Evolutionary conservation across 2,888 invertebrate species (phyloP).

Genomic region (Belgica antarctica): DNA sequence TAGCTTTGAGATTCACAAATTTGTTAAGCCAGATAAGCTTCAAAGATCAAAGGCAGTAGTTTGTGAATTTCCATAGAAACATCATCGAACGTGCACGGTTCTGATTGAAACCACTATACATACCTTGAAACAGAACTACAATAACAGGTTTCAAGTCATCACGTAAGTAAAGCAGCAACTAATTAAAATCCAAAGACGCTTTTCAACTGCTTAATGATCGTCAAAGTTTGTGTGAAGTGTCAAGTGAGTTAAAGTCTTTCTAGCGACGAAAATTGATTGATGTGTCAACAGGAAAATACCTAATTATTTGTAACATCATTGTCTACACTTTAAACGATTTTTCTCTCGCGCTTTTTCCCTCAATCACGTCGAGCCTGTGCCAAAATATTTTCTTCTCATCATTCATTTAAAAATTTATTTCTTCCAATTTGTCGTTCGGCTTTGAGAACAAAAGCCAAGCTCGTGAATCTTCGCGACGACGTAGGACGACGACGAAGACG

Average conservation of each 20-base stretch:
- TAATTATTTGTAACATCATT: constrained; percentile 29
- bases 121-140: too few relatives aligned
- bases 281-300: constrained; percentile 38
- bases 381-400: neutral
- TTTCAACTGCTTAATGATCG: constrained; percentile 1
- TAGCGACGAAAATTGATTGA: constrained; percentile 29
- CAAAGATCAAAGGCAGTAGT: too few relatives aligned
- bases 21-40: too few relatives aligned
- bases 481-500: neutral
- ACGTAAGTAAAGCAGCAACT: too few relatives aligned
- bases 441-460: neutral
- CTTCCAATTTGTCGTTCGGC: constrained; percentile 33
- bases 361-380: neutral
- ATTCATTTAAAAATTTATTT: constrained; percentile 23
- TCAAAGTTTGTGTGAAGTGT: neutral
- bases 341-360: neutral
- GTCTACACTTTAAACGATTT: constrained; percentile 30
- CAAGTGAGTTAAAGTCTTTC: neutral
- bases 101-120: too few relatives aligned
- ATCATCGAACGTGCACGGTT: too few relatives aligned
- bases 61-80: too few relatives aligned
- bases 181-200: neutral
- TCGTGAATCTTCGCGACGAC: neutral
- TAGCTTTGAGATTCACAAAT: too few relatives aligned
- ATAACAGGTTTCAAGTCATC: too few relatives aligned